Evolutionary conservation across 2,888 invertebrate species (phyloP), one percentile per base, ranked within the genome.

Genomic region (Gymnosoma rotundatum): DNA sequence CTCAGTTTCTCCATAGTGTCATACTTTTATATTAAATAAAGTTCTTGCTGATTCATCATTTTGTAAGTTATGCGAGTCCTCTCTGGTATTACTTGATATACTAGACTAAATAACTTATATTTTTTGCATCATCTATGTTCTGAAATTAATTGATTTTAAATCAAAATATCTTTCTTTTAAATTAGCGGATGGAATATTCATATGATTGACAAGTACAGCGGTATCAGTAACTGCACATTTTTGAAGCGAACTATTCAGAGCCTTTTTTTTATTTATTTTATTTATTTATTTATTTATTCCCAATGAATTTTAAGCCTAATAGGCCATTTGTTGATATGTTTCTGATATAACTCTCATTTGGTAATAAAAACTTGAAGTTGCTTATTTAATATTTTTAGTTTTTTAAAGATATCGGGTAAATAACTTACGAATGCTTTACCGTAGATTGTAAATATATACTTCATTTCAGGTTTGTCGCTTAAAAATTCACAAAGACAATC

Each of bases 391-490:
- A 20, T 45, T 45, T 63, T 70, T 42, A 54, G 42, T 18, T 56
- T 42, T 70, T 54, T 58, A 18, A 50, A 50, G 14, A 54, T 69
- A 54, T 36, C 69, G 12, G 38, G 38, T 56, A 70, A 70, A 70
- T 70, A 70, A 56, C 54, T 70, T 38, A 70, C 21, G 38, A 70
- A 70, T 70, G 18, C 58, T 54, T 70, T 54, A 12, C 56, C 20
- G 56, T 70, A 8, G 7, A 42, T 25, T 36, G 70, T 42, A 56
- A 38, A 52, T 21, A 56, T 2, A 16, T 21, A 12, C n/a, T 36
- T 56, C 20, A 70, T 42, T 56, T 70, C 18, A 42, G 54, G 42
- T 69, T 56, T 70, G 58, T 70, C 56, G 18, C 42, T 56, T 42
- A 56, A 56, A 56, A 56, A 70, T 8, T 38, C 42, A 56, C 18